phyloP scores from a whole-genome alignment of 2,797 vertebrate genomes.

The Danionella dracula region DNA sequence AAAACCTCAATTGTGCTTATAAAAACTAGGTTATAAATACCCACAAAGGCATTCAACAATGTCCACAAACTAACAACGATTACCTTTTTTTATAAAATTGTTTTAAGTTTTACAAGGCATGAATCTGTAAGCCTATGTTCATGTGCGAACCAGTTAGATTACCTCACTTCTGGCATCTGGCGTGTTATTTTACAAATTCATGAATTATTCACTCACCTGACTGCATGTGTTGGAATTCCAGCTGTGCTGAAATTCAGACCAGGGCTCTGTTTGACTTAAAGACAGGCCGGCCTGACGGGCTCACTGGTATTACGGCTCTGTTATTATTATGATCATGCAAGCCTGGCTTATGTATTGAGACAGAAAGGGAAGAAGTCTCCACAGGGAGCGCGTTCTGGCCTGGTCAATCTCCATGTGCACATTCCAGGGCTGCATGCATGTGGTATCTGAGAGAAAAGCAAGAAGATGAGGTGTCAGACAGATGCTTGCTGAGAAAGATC shows the following conservation, averaged over 20 bases:
- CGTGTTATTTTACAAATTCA: background rate
- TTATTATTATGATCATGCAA: conserved; percentile 14
- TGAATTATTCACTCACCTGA: background rate
- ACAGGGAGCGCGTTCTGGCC: conserved; percentile 1
- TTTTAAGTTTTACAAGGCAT: background rate
- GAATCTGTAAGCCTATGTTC: background rate
- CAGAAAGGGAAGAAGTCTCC: conserved; percentile 25
- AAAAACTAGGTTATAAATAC: no score
- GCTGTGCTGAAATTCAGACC: conserved; percentile 30
- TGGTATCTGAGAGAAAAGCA: background rate
- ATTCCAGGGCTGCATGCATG: background rate
- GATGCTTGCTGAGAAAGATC: conserved; percentile 18
- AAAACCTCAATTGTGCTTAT: no score
- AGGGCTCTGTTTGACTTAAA: conserved; percentile 29
- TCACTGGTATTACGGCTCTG: conserved; percentile 16
- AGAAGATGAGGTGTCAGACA: conserved; percentile 17
- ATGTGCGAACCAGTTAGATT: conserved; percentile 8
- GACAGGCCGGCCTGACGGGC: conserved; percentile 8
- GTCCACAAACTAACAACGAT: no score
- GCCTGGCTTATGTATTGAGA: conserved; percentile 17
- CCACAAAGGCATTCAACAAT: no score
- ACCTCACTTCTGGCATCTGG: conserved; percentile 16
- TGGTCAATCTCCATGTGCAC: conserved; percentile 12
- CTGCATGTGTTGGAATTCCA: conserved; percentile 1
- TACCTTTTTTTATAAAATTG: no score